Percentiles rank a stretch among this genome's conserved stretches.
These are phyloP conservation scores for Gambusia yucatana DNA, from an alignment of 2,797 vertebrate genomes.

Conservation along the genomic window DNA sequence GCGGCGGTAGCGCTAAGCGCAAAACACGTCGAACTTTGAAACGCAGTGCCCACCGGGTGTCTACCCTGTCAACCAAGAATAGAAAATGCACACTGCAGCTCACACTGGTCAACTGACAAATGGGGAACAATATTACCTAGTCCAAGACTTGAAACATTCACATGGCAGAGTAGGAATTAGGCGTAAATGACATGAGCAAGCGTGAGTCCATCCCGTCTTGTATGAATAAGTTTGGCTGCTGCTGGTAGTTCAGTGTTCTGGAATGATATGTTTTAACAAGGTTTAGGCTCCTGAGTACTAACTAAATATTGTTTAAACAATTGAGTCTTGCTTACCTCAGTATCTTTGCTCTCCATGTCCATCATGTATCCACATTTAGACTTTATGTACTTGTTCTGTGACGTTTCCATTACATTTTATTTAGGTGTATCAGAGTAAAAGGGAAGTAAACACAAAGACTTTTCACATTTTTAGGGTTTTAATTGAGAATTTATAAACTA, in stretches of 20 bases:
- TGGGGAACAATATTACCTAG: not conserved
- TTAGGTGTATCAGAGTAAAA: no score
- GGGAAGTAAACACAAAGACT: no score
- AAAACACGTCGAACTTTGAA: not conserved
- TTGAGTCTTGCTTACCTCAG: not conserved
- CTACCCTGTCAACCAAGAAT: not conserved
- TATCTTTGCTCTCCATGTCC: not conserved
- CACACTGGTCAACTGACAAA: not conserved
- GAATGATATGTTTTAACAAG: not conserved
- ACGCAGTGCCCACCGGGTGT: not conserved
- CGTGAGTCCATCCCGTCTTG: not conserved
- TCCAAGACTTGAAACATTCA: not conserved
- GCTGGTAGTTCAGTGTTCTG: not conserved
- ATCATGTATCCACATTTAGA: not conserved
- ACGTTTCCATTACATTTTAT: no score
- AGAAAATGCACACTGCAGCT: not conserved
- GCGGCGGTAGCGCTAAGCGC: not conserved
- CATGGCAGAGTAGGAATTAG: not conserved
- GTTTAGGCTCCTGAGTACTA: not conserved
- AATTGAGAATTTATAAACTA: no score
- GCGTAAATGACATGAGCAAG: not conserved
- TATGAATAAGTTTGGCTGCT: not conserved
- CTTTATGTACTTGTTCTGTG: no score
- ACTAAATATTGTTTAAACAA: not conserved
- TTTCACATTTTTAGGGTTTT: no score